Evolutionary conservation across 2,888 invertebrate species (phyloP), one percentile per base, ranked within the genome.

Genomic region (Hoplodrina blanda): DNA sequence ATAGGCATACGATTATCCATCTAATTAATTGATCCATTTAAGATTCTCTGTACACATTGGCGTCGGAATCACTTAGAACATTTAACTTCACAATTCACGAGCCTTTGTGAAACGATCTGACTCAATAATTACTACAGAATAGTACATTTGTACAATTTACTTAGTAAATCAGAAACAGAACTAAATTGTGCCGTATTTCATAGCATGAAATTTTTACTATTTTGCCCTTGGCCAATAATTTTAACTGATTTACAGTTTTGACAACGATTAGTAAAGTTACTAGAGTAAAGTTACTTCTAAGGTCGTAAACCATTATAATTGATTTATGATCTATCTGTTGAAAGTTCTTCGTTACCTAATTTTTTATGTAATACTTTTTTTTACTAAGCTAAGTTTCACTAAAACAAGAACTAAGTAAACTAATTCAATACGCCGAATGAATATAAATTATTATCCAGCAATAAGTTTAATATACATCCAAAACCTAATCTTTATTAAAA

Each of bases 21-120:
- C 46, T 73, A 67, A 78, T 73, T 65, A 65, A 73, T 65, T 64
- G 53, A 57, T 63, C 49, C 60, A 79, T 61, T 49, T 33, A 56
- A 55, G 44, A 49, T 49, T 63, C 30, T 20, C 11, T 53, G 70
- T 60, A 77, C 44, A 52, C 50, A 71, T 60, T 46, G 50, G 50
- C 54, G 73, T 52, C 54, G 46, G 13, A 52, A 44, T 73, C 53
- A 41, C 25, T 64, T 52, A 25, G 33, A 79, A 37, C 41, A 54
- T 37, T 78, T 59, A 49, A 55, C 73, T 73, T 54, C 33, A 54
- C 46, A 49, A 67, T 67, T 78, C 15, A 44, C 46, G 11, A 33
- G 59, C 41, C 59, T 65, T 66, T 60, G 55, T 53, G 10, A 62
- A 62, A 30, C 41, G 49, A 57, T 20, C 57, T 73, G 52, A 78